Base-by-base conservation (phyloP, 2,888 invertebrate species). In the Noctua janthina region DNA sequence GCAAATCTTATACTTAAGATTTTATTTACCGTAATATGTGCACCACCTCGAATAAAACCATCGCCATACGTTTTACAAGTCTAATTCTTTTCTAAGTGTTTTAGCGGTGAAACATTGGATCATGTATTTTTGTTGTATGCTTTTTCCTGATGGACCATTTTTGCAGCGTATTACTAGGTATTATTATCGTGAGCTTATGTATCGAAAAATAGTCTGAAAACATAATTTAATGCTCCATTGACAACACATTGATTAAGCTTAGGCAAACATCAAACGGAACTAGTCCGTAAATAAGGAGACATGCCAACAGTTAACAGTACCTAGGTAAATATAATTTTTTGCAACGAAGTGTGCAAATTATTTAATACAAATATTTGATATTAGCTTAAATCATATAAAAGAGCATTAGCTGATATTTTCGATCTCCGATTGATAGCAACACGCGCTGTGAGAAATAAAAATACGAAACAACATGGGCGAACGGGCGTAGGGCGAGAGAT, bases 371-470 rank as follows among this genome's bases (percentile, higher is more conserved):
- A 62, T 72, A 68, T 68, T 71, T 59, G 10, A 8, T 70, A 66
- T 66, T 39, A 2, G 20, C 20, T 39, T 69, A 46, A 64, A 74
- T 78, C 69, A 76, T 66, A 29, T 46, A 62, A 29, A 73, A 78
- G 1, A 73, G 64, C 46, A 70, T 71, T 80, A 46, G 69, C 59
- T 72, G 78, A 79, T 89, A 79, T 79, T 91, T 90, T 86, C 83
- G 85, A 85, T 88, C 85, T 91, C 91, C 91, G 92, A 94, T 94
- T 93, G 94, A 94, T 92, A 91, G 93, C 92, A 93, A 92, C 92
- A 93, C 92, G 93, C 92, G 93, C 92, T 93, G 92, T 92, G 91
- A 92, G 92, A 94, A 94, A 94, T 94, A 95, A 95, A 95, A 95
- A 95, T 93, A 94, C 93, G 91, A 91, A 91, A 89, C 85, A 76